These are phyloP conservation scores for Dysmachus trigonus DNA, from an alignment of 2,888 invertebrate species.

Conservation along the genomic window DNA sequence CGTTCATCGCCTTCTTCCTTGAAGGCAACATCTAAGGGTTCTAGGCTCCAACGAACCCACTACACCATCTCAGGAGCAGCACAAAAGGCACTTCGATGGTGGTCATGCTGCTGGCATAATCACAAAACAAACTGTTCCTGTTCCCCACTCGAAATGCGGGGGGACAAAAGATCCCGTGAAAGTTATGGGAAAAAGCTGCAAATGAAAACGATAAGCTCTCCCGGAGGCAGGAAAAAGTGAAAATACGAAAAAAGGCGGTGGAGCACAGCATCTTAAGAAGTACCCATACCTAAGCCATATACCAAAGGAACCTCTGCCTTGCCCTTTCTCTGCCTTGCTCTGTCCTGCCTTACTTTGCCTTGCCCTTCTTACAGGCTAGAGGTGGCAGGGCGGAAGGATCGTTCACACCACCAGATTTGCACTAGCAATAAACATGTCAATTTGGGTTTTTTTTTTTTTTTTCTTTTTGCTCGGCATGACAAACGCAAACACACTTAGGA, in stretches of 20 bases:
- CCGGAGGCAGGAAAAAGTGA: background rate
- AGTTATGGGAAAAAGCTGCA: conserved; percentile 42
- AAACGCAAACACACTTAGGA: conserved; percentile 41
- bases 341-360: background rate
- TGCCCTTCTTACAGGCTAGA: background rate
- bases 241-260: conserved; percentile 19
- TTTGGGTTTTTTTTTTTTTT: conserved; percentile 32
- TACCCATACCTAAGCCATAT: background rate
- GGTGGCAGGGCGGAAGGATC: conserved; percentile 18
- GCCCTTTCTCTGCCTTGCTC: background rate
- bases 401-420: conserved; percentile 39
- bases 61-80: background rate
- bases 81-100: conserved; percentile 28
- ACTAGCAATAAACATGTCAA: conserved; percentile 42
- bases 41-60: background rate
- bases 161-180: conserved; percentile 27
- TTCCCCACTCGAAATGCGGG: background rate
- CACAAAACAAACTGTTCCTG: conserved; percentile 36
- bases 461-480: conserved; percentile 3
- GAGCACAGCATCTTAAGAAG: background rate
- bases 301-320: background rate
- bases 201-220: conserved; percentile 41
- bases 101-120: conserved; percentile 40
- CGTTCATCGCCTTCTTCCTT: background rate
- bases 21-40: background rate